Evolutionary conservation across 2,888 invertebrate species (phyloP), one percentile per base, ranked within the genome.

Genomic region (Dugesia japonica): DNA sequence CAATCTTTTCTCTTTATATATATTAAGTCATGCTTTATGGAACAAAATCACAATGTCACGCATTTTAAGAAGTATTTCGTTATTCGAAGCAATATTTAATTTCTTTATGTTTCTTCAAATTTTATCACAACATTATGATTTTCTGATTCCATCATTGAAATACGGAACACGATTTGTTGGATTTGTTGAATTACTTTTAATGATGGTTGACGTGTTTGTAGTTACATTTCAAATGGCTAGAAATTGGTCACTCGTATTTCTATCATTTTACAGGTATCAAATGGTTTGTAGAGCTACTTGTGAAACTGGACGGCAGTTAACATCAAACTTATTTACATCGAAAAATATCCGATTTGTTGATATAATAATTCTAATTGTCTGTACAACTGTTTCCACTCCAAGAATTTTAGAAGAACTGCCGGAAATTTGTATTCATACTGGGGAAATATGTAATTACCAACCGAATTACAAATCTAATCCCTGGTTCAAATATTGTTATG

Each of bases 351-450:
- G 9, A 9, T n/a, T 56, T 13, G 56, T 56, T 20, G 56, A 56
- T n/a, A 20, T 56, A 7, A 56, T 56, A 9, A 56, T 56, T 56
- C 17, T 56, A 56, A 56, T 56, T n/a, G 56, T 56, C 56, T 56
- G 56, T 56, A 9, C 9, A 9, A 56, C 56, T 4, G 56, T 56
- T 1, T 56, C 56, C 1, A 56, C 56, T 56, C 56, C 56, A 56
- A 56, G 56, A n/a, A 56, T 56, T n/a, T 56, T 56, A n/a, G 56
- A 56, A 56, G 56, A 56, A n/a, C n/a, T 56, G 20, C 56, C 56
- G 20, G 56, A 56, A 56, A 56, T 56, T 56, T 56, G 56, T 56
- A 56, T 56, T 56, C 56, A 56, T n/a, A 56, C 56, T 9, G 56
- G 56, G 17, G 56, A 4, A n/a, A 56, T 56, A 56, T 56, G 56